phyloP scores from a whole-genome alignment of 2,888 invertebrate species.

The Nasonia oneida region DNA sequence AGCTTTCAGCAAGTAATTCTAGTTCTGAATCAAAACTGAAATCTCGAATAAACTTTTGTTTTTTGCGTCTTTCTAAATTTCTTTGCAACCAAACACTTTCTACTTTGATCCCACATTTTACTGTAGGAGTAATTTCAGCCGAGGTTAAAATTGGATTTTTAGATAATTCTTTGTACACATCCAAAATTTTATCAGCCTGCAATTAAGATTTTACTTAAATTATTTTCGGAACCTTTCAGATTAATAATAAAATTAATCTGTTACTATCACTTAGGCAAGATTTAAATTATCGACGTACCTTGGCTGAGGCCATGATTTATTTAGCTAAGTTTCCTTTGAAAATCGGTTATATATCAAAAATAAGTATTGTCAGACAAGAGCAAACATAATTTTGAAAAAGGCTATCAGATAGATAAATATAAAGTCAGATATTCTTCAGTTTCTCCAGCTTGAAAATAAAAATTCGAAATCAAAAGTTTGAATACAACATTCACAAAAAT shows the following conservation, averaged over 20 bases:
- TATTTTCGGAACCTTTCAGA: not conserved
- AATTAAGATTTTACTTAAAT: conserved; percentile 68
- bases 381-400: not conserved
- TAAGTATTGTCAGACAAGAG: not conserved
- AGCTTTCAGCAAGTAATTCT: conserved; percentile 80
- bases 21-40: conserved; percentile 80
- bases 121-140: conserved; percentile 78
- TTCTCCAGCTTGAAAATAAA: conserved; percentile 9
- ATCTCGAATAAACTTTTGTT: conserved; percentile 81
- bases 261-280: not conserved
- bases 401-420: not conserved
- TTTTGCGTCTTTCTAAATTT: conserved; percentile 84
- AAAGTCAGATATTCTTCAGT: not conserved
- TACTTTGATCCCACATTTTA: conserved; percentile 79
- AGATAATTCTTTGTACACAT: conserved; percentile 82
- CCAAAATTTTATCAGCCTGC: conserved; percentile 83
- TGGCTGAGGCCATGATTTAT: not conserved
- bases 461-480: not conserved
- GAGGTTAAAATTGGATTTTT: conserved; percentile 82
- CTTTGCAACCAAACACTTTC: conserved; percentile 84
- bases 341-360: not conserved
- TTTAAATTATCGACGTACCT: conserved; percentile 13
- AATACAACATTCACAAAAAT: not conserved
- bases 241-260: not conserved
- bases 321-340: not conserved